Base-by-base conservation (phyloP, 1,140 invertebrate genomes). In the Cyphomyrmex costatus region DNA sequence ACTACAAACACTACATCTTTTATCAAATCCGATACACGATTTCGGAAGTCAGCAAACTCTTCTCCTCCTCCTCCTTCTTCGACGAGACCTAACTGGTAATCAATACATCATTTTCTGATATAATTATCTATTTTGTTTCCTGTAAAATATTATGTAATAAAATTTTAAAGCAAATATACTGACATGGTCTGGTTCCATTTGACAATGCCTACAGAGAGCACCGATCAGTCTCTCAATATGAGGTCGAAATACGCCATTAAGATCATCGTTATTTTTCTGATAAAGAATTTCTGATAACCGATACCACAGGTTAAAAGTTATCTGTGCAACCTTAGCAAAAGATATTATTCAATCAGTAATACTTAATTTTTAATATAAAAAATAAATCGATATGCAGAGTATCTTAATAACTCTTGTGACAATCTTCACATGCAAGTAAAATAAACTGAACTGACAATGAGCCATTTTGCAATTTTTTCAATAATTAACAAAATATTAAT, bases 1-100 rank as follows among this genome's bases (percentile, higher is more conserved):
- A 99, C 98, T 83, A 99, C 98, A 94, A 99, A 99, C n/a, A 99
- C 98, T 36, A 99, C 98, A 95, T 99, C 99, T 94, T 99, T 99
- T 66, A 99, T 98, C 63, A 99, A 95, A 92, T 99, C 99, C 8
- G 97, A 97, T 0, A 99, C 98, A 93, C 98, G 97, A 76, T 96
- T 95, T 90, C 99, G 96, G 94, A 99, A 99, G 88, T 99, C 98
- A 93, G 97, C 96, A 65, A 97, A 96, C 19, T 94, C 92, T 53
- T 94, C 91, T 3, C 93, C 93, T 21, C 93, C 92, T 42, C 91
- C 91, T 12, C 96, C 97, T 86, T 98, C 97, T 91, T 98, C 97
- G n/a, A 99, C 96, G n/a, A 99, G 95, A 19, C 98, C 98, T 90
- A 98, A 96, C 97, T 97, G 91, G 42, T 3, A 61, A 78, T 70